Conservation (phyloP, 2,113 vertebrate species). For the Paradoxurus hermaphroditus region DNA sequence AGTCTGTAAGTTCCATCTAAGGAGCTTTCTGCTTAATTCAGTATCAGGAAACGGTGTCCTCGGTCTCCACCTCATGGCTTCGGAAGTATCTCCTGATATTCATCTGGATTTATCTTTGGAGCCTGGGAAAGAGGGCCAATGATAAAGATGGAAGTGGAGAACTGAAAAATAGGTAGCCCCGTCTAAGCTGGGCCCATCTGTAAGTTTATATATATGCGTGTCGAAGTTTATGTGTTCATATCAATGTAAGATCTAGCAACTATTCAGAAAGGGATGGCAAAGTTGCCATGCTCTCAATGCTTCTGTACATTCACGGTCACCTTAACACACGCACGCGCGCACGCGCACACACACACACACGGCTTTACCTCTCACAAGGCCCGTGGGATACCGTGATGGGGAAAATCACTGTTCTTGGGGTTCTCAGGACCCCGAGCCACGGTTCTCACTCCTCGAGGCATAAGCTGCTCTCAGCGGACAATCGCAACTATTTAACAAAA, state of each 20-base stretch:
- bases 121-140: not conserved
- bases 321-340: not conserved
- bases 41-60: slow-evolving; percentile 11
- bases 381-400: not conserved
- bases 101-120: slow-evolving; percentile 24
- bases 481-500: slow-evolving; percentile 14
- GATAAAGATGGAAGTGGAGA: not conserved
- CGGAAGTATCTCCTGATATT: not conserved
- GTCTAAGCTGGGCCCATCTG: not conserved
- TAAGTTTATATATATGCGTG: not conserved
- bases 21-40: slow-evolving; percentile 28
- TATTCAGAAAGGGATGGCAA: not conserved
- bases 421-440: not conserved
- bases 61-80: not conserved
- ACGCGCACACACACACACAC: not conserved
- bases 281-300: not conserved
- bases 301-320: not conserved
- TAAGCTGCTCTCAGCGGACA: not conserved
- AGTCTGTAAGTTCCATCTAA: not conserved
- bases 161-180: slow-evolving; percentile 16
- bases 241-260: not conserved
- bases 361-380: not conserved
- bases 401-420: not conserved
- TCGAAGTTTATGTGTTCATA: not conserved
- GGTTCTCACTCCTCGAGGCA: not conserved